Evolutionary conservation across 1,140 invertebrate species (phyloP), one percentile per base, ranked within the genome.

Genomic region (Temnothorax nylanderi): DNA sequence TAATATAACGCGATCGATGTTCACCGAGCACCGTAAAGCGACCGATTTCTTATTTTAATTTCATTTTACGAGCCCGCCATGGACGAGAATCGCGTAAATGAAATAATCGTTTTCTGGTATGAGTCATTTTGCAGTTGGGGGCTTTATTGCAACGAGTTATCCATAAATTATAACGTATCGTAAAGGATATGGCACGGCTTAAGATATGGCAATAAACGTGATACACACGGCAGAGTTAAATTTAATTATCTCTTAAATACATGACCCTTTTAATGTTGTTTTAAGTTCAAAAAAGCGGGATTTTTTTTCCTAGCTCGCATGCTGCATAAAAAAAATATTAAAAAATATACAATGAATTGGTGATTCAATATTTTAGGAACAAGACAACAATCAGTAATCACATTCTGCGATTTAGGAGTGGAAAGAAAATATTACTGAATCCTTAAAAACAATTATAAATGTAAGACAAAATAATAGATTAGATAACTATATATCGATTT

Each of bases 21-120:
- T 37, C 44, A 44, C 51, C 51, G 41, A 62, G 54, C 32, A 41
- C 32, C 41, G n/a, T 67, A 75, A 84, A 84, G 41, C n/a, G 41
- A 75, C 69, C 44, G 56, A 84, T 84, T 81, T 84, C 80, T 75
- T 84, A 84, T 84, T 69, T 69, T 71, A 74, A 75, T 84, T 84
- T 75, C 54, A n/a, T 62, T 84, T 84, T 84, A 84, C 69, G 54
- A 84, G 67, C 47, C 37, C 41, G 80, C 41, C 56, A 18, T n/a
- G 32, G 21, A 60, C 13, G 56, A 47, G 41, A 60, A 7, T 2
- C 21, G 41, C 54, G 41, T 84, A 84, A 74, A 56, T 74, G 54
- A 84, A 84, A 84, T 84, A 74, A 84, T 84, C 69, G 80, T 49
- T 74, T 84, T 62, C 47, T 84, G 37, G 51, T 60, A 47, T 74